Conservation (phyloP, 2,888 invertebrate species). For the Melanostoma scalare region DNA sequence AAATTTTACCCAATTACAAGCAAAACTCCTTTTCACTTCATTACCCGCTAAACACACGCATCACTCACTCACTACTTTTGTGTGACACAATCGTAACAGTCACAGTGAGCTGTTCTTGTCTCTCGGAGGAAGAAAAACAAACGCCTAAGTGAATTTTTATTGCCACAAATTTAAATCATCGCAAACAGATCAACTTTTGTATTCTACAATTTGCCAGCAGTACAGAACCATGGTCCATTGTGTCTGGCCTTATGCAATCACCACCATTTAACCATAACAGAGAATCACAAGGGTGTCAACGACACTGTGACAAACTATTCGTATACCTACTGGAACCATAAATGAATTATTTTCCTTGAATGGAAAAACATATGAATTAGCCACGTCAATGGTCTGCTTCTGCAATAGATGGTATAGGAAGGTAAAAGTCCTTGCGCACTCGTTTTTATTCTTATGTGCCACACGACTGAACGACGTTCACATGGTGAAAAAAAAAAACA, state of each 20-base stretch:
- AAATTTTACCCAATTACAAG: constrained; percentile 64
- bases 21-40: constrained; percentile 73
- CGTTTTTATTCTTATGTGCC: constrained; percentile 63
- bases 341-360: constrained; percentile 81
- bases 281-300: constrained; percentile 63
- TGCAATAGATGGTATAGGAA: not conserved
- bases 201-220: not conserved
- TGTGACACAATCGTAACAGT: constrained; percentile 39
- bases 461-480: constrained; percentile 76
- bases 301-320: constrained; percentile 35
- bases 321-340: constrained; percentile 49
- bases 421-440: constrained; percentile 46
- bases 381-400: constrained; percentile 77
- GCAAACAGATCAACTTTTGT: constrained; percentile 69
- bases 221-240: constrained; percentile 41
- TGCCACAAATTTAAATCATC: constrained; percentile 68
- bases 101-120: not conserved
- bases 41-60: constrained; percentile 60
- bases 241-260: constrained; percentile 43
- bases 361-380: constrained; percentile 80
- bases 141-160: constrained; percentile 51
- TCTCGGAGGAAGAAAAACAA: constrained; percentile 20
- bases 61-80: constrained; percentile 22
- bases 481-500: constrained; percentile 35
- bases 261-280: constrained; percentile 37